Conservation (phyloP, 2,113 vertebrate species). For the Megaceryle torquata region DNA sequence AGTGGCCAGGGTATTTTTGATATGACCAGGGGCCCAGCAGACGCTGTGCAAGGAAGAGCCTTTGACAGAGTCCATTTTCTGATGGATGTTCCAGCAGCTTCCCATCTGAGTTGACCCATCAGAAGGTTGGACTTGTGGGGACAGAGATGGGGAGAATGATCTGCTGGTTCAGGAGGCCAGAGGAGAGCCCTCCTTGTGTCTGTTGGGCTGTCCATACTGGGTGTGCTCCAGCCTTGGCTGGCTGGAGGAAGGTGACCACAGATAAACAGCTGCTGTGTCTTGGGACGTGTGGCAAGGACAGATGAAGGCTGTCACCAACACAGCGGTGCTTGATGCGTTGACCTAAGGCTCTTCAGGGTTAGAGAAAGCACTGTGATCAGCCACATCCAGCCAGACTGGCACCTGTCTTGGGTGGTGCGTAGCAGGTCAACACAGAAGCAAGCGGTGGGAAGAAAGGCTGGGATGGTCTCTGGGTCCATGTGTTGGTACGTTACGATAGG, state of each 20-base stretch:
- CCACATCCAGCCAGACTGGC: accelerated
- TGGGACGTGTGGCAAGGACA: not conserved
- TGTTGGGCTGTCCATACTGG: not conserved
- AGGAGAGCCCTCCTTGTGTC: not conserved
- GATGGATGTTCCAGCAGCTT: not conserved
- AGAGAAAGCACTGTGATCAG: not conserved
- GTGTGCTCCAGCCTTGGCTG: accelerated
- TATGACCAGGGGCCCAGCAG: not conserved
- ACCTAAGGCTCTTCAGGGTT: not conserved
- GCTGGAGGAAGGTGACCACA: not conserved
- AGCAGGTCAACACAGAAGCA: not conserved
- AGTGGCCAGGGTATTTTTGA: not conserved
- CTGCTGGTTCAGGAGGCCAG: not conserved
- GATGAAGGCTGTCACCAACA: not conserved
- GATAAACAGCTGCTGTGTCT: not conserved
- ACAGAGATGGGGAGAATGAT: not conserved
- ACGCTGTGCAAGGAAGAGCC: not conserved
- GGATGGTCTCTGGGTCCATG: accelerated
- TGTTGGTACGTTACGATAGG: not conserved
- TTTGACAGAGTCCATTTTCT: not conserved
- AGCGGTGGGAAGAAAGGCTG: not conserved
- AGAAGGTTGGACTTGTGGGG: accelerated
- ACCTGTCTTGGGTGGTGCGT: not conserved
- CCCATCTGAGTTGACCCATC: not conserved
- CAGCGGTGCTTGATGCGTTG: not conserved